Conservation (phyloP, 2,888 invertebrate genomes). For the Nymphalis polychloros region DNA sequence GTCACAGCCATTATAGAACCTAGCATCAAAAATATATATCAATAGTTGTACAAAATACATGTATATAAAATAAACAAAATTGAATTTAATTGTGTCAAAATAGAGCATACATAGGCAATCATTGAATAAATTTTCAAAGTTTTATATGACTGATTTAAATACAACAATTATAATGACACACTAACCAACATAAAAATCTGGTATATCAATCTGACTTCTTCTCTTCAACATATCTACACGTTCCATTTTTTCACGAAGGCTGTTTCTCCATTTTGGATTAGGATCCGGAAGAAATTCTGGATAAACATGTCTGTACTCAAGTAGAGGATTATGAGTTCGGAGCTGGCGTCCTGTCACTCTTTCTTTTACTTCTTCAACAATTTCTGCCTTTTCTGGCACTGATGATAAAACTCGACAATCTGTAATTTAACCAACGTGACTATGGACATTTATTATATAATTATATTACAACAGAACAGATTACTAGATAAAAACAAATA, state of each 20-base stretch:
- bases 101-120: background rate
- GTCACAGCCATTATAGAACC: constrained; percentile 94
- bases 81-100: background rate
- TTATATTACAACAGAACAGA: background rate
- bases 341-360: constrained; percentile 46
- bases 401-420: constrained; percentile 62
- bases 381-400: constrained; percentile 55
- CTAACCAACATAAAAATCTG: constrained; percentile 98
- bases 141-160: background rate
- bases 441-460: background rate
- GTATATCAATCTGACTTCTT: constrained; percentile 90
- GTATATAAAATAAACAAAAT: background rate
- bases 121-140: background rate
- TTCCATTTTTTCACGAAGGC: constrained; percentile 92
- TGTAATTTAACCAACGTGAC: constrained; percentile 35
- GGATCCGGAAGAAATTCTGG: constrained; percentile 97
- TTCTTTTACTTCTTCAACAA: constrained; percentile 41
- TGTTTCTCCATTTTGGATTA: constrained; percentile 88
- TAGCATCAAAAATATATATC: constrained; percentile 54
- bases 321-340: constrained; percentile 56
- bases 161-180: background rate
- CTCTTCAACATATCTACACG: constrained; percentile 95
- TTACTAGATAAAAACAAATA: background rate
- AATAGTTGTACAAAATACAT: background rate
- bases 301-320: constrained; percentile 86